A percentile compares a stretch with the other conserved stretches of the same genome.
phyloP scores from a whole-genome alignment of 2,113 vertebrate genomes.

The Myrmecophaga tridactyla region DNA sequence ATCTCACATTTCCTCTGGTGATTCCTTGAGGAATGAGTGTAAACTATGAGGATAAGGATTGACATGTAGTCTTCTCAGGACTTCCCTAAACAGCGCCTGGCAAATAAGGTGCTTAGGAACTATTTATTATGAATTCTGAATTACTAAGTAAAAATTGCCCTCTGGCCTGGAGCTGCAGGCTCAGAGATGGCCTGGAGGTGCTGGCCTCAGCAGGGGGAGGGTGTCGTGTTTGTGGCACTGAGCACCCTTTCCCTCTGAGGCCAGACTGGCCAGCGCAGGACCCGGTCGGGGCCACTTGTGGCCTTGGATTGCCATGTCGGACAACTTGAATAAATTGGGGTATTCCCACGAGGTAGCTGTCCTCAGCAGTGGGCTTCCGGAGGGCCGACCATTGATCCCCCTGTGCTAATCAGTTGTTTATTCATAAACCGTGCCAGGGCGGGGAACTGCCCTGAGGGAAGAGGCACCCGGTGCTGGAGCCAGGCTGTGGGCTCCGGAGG shows the following conservation, averaged over 20 bases:
- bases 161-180: background rate
- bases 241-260: background rate
- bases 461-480: background rate
- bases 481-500: background rate
- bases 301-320: background rate
- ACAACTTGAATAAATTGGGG: background rate
- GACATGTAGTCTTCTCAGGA: background rate
- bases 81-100: background rate
- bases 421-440: background rate
- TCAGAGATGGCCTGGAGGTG: background rate
- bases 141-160: background rate
- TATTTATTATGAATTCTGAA: background rate
- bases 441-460: background rate
- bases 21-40: background rate
- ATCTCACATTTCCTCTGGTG: background rate
- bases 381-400: background rate
- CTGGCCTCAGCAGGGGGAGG: background rate
- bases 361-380: background rate
- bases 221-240: too few species aligned
- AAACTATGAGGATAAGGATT: background rate
- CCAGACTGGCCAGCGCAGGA: background rate
- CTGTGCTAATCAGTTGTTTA: background rate
- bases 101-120: background rate
- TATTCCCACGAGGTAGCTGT: background rate
- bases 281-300: fast-evolving